These are phyloP conservation scores for Onthophagus sagittarius DNA, from an alignment of 2,888 invertebrate species.

Conservation along the genomic window DNA sequence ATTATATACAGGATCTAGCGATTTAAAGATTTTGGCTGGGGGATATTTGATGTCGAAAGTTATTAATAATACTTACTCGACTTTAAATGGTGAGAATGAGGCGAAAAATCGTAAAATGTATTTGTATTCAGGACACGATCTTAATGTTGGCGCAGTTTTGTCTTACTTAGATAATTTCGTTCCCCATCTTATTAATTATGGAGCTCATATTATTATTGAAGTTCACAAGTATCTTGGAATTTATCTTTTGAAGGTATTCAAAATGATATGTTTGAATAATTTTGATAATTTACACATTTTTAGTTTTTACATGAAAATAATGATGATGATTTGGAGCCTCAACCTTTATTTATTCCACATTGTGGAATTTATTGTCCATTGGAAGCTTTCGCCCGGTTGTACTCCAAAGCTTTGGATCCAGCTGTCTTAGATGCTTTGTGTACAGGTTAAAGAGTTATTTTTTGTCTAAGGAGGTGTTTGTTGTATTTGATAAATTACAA, in stretches of 20 bases:
- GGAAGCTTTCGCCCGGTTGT: no score
- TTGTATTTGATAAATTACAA: no score
- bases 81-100: slow-evolving; percentile 11
- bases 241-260: slow-evolving; percentile 36
- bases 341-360: no score
- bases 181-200: slow-evolving; percentile 40
- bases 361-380: no score
- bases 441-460: no score
- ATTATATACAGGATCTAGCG: slow-evolving; percentile 36
- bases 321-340: no score
- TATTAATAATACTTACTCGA: slow-evolving; percentile 14
- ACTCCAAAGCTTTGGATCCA: no score
- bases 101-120: slow-evolving; percentile 29
- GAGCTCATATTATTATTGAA: slow-evolving; percentile 19
- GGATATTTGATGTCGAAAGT: slow-evolving; percentile 18
- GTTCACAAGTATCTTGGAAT: slow-evolving; percentile 16
- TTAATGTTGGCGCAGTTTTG: slow-evolving; percentile 51
- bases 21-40: slow-evolving; percentile 37
- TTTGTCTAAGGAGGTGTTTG: no score
- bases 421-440: no score
- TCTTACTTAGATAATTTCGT: slow-evolving; percentile 48
- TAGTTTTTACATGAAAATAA: no score
- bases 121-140: slow-evolving; percentile 53
- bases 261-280: no score
- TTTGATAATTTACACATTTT: no score